Base-by-base conservation (phyloP, 2,888 invertebrate genomes). In the Cylloceria caligata region DNA sequence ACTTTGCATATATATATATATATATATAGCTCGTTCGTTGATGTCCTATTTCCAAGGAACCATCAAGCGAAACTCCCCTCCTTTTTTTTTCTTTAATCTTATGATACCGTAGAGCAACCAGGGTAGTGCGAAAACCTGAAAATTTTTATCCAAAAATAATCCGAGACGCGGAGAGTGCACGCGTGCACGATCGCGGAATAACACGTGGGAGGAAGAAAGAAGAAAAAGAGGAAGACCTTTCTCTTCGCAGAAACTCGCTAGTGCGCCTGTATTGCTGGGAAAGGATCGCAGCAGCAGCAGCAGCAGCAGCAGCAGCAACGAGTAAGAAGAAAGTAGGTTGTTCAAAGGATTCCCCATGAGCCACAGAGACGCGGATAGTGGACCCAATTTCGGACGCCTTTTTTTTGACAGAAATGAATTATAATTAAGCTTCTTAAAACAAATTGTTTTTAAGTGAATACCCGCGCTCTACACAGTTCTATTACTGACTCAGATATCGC, bases 291-390 rank as follows among this genome's bases (percentile, higher is more conserved):
- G 34, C 60, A 24, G 19, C 30, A 39, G 47, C 67, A 71, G 65
- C 75, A 57, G 47, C 67, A 67, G 69, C 30, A 39, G 47, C 67
- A 71, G 65, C 75, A 57, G 47, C 67, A 67, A 65, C 68, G 77
- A 68, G 67, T 60, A 79, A 72, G 79, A 82, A 79, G 82, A 82
- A 82, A 82, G 82, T 82, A 82, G 82, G 82, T 82, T 82, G 79
- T 49, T 60, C 60, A 67, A 79, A 75, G 82, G 75, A 82, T 60
- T 79, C 72, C 49, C 69, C 57, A 60, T 62, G 82, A 82, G 75
- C 60, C 47, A 39, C 21, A 19, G 30, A 36, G 55, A 55, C 19
- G 9, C n/a, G n/a, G n/a, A n/a, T n/a, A n/a, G n/a, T n/a, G n/a
- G n/a, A n/a, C n/a, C n/a, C n/a, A n/a, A n/a, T n/a, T n/a, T n/a